These are phyloP conservation scores for Tragulus kanchil DNA, from an alignment of 2,113 vertebrate genomes.

Conservation along the genomic window DNA sequence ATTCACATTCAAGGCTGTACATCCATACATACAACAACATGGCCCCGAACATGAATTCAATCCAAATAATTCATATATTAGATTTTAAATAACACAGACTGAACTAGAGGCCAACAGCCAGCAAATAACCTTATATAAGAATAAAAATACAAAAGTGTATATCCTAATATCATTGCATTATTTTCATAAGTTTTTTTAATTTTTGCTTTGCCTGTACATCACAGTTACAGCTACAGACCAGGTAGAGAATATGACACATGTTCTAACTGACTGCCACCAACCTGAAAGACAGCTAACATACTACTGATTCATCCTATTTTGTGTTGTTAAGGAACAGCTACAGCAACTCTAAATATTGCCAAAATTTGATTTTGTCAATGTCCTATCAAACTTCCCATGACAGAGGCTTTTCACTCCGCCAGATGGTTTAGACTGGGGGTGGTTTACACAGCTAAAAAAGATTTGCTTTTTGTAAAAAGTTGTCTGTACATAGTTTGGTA, in stretches of 20 bases:
- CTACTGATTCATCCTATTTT: conserved; percentile 80
- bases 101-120: conserved; percentile 98
- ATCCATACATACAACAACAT: conserved; percentile 99
- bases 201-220: conserved; percentile 96
- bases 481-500: conserved; percentile 39
- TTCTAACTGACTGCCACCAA: conserved; percentile 92
- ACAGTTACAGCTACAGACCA: conserved; percentile 97
- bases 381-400: conserved; percentile 84
- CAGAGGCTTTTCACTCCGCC: conserved; percentile 84
- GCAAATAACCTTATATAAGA: conserved; percentile 99
- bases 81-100: conserved; percentile 99
- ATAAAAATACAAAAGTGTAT: conserved; percentile 99
- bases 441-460: conserved; percentile 46
- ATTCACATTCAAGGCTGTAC: conserved; percentile 99
- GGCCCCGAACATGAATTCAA: conserved; percentile 99
- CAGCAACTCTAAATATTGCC: conserved; percentile 90
- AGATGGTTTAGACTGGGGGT: conserved; percentile 77
- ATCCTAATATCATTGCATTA: conserved; percentile 97
- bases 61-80: conserved; percentile 99
- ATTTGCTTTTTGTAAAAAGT: conserved; percentile 64
- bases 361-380: conserved; percentile 86
- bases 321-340: conserved; percentile 87
- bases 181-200: conserved; percentile 87
- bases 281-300: conserved; percentile 88
- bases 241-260: conserved; percentile 90